Base-by-base conservation (phyloP, 2,888 invertebrate genomes). In the Lagria hirta region DNA sequence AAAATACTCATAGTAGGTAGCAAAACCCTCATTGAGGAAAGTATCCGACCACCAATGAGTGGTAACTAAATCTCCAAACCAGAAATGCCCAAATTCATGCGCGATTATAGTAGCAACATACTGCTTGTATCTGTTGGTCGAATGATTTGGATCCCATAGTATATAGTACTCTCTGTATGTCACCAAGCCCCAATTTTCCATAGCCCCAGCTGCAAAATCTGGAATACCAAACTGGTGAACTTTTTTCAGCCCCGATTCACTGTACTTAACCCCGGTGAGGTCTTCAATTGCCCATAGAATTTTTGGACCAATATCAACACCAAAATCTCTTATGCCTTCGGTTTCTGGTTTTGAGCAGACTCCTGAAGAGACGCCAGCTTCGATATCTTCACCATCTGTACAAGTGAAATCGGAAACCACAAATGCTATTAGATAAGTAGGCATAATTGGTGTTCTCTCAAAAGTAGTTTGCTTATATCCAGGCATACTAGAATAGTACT, bases 121-220 rank as follows among this genome's bases (percentile, higher is more conserved):
- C 52, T 85, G 81, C 33, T 43, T 51, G 7, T 37, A 35, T 3
- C 21, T 22, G 7, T 23, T 28, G 2, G 52, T 32, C 1, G 60
- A 55, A 3, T 30, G 41, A 8, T 48, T 18, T 3, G 43, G 54
- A 36, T 56, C 56, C 24, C 58, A 55, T 5, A 60, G 28, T n/a
- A 60, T 24, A 10, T 43, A 37, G 2, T 34, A 16, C 47, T 60
- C 60, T 23, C 80, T 80, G 70, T 86, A 92, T 4, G 86, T 90
- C 3, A 91, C 77, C 11, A 92, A 73, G 5, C 92, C 92, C 90
- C 91, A 92, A 66, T 93, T 93, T 66, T 91, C 90, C 91, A 92
- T 91, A 32, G 91, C 91, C 27, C 87, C 88, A 50, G 86, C 83
- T 32, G 78, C 77, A 65, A 91, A 89, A 64, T 91, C 88, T 0